Evolutionary conservation across 23 tunicate species (phyloP).

Genomic region (Ascidia mentula): DNA sequence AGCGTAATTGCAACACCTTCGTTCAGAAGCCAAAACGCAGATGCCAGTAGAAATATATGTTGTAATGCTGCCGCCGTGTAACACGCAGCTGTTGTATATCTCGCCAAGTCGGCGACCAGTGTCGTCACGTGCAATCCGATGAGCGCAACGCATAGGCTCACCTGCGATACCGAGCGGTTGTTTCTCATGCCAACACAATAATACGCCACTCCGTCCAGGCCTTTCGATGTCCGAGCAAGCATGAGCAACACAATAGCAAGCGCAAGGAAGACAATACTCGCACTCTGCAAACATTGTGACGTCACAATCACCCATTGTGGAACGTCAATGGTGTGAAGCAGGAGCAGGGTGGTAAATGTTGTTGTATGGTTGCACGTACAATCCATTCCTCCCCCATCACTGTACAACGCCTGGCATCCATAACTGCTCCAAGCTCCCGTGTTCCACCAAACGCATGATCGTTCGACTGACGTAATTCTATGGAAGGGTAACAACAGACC

Average conservation of each 20-base stretch:
- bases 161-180: constrained; percentile 28
- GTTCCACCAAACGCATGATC: constrained; percentile 15
- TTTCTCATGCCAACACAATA: constrained; percentile 17
- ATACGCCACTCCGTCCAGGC: neutral
- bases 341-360: constrained; percentile 31
- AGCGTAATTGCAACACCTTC: constrained; percentile 32
- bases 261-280: constrained; percentile 24
- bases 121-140: constrained; percentile 20
- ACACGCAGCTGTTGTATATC: constrained; percentile 13
- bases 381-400: neutral
- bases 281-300: constrained; percentile 12
- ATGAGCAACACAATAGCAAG: constrained; percentile 19
- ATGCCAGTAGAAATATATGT: constrained; percentile 29
- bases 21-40: constrained; percentile 50
- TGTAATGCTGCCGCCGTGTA: constrained; percentile 7
- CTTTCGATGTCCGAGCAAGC: constrained; percentile 7
- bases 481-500: neutral
- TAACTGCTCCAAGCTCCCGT: constrained; percentile 4
- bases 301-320: constrained; percentile 28
- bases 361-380: constrained; percentile 59
- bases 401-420: constrained; percentile 7
- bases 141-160: constrained; percentile 21
- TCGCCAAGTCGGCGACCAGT: constrained; percentile 7
- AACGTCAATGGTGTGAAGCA: constrained; percentile 12
- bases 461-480: neutral